These are phyloP conservation scores for Machimus rusticus DNA, from an alignment of 2,888 invertebrate genomes.

Conservation along the genomic window DNA sequence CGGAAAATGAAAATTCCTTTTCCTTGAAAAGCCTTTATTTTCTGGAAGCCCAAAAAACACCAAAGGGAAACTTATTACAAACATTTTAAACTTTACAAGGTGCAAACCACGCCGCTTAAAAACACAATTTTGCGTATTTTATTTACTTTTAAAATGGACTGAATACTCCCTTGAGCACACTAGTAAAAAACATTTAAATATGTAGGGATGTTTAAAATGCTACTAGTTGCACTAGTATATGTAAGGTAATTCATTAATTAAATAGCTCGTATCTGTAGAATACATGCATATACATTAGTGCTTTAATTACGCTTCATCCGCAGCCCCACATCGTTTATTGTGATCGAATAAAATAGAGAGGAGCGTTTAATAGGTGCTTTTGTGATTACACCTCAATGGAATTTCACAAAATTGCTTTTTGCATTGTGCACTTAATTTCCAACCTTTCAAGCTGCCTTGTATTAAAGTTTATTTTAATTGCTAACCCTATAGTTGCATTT, in stretches of 20 bases:
- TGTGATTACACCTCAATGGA: not conserved
- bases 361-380: not conserved
- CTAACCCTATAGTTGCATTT: not conserved
- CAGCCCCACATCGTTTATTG: not conserved
- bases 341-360: not conserved
- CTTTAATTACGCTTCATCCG: not conserved
- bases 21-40: not conserved
- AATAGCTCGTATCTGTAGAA: not conserved
- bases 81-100: not conserved
- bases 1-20: not conserved
- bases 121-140: not conserved
- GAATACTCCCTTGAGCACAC: not conserved
- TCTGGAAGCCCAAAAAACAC: not conserved
- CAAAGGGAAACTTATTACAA: not conserved
- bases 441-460: not conserved
- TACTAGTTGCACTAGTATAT: not conserved
- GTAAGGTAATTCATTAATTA: not conserved
- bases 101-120: not conserved
- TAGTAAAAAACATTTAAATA: not conserved
- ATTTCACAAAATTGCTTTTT: not conserved
- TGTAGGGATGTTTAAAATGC: not conserved
- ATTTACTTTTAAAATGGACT: not conserved
- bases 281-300: not conserved
- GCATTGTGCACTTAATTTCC: not conserved
- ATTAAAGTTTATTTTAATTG: not conserved